phyloP scores from a whole-genome alignment of 2,113 vertebrate genomes.

The Paracanthobrama guichenoti region DNA sequence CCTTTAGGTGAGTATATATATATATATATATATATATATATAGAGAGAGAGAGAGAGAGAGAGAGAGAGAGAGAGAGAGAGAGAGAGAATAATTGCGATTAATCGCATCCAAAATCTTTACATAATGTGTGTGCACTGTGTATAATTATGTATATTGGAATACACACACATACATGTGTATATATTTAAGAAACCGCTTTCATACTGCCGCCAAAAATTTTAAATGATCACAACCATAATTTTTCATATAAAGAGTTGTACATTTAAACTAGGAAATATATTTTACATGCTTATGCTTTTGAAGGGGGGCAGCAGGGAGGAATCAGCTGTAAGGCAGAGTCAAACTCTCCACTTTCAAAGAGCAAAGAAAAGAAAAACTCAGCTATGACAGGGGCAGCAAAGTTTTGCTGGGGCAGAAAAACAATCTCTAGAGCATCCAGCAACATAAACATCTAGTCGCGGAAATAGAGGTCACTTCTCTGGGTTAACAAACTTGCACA shows the following conservation, averaged over 20 bases:
- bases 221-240: slow-evolving; percentile 41
- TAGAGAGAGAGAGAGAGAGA: too few species aligned
- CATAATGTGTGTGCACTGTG: too few species aligned
- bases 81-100: too few species aligned
- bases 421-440: slow-evolving; percentile 18
- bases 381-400: neutral
- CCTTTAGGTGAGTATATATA: too few species aligned
- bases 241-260: neutral
- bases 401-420: slow-evolving; percentile 6
- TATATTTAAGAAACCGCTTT: too few species aligned
- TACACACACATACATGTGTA: too few species aligned
- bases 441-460: slow-evolving; percentile 9
- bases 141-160: too few species aligned
- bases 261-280: slow-evolving; percentile 33
- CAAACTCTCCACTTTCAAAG: neutral
- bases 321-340: neutral
- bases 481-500: slow-evolving; percentile 21
- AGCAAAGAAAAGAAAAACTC: neutral
- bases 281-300: neutral
- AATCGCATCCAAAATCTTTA: too few species aligned
- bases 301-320: neutral
- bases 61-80: too few species aligned
- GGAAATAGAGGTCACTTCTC: slow-evolving; percentile 29
- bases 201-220: slow-evolving; percentile 48
- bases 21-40: too few species aligned